phyloP scores from a whole-genome alignment of 2,113 vertebrate species.

The Beaufortia kweichowensis region DNA sequence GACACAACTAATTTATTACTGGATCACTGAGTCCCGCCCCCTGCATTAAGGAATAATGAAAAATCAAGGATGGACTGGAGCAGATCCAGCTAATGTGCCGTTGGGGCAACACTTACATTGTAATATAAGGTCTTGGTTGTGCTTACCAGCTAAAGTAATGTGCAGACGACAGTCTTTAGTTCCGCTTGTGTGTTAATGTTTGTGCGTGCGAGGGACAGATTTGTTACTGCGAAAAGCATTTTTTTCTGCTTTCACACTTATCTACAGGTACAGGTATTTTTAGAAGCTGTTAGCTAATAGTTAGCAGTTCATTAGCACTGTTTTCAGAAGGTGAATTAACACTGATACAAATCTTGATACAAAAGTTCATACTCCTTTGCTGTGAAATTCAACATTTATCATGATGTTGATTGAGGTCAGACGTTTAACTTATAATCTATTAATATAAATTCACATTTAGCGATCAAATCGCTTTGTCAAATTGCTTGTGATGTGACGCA shows the following conservation, averaged over 20 bases:
- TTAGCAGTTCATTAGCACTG: constrained; percentile 18
- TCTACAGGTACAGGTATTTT: constrained; percentile 21
- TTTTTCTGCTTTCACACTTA: not conserved
- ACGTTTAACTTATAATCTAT: no score
- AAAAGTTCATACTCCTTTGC: not conserved
- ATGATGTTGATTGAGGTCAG: no score
- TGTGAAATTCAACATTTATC: no score
- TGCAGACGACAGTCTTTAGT: constrained; percentile 1
- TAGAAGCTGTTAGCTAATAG: constrained; percentile 6
- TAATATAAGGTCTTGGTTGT: constrained; percentile 4
- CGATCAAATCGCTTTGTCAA: no score
- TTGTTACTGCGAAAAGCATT: not conserved
- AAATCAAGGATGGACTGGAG: constrained; percentile 39
- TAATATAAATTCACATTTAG: no score
- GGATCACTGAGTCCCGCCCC: constrained; percentile 28
- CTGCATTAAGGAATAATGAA: constrained; percentile 38
- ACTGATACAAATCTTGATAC: not conserved
- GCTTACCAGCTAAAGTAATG: constrained; percentile 15
- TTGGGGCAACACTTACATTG: not conserved
- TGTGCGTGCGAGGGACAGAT: no score
- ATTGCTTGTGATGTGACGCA: no score
- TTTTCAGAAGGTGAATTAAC: constrained; percentile 11
- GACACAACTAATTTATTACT: constrained; percentile 40
- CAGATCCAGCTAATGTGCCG: constrained; percentile 36
- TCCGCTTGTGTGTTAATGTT: not conserved